Percentiles rank a stretch among this genome's conserved stretches.
phyloP scores from a whole-genome alignment of 2,113 vertebrate species.

The Benitochromis conjunctus region DNA sequence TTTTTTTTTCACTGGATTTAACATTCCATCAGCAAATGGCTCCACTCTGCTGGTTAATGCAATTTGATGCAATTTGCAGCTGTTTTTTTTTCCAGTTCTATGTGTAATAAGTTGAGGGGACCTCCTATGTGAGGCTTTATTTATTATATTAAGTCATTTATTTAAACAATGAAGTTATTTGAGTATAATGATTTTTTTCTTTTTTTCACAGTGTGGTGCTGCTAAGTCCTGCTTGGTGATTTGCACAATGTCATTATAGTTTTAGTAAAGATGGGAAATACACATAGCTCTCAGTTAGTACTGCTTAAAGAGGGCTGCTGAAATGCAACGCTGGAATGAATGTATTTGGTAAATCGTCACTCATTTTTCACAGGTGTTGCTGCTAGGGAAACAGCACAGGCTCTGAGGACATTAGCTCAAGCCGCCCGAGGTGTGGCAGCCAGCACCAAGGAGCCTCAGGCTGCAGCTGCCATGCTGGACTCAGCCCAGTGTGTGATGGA shows the following conservation, averaged over 20 bases:
- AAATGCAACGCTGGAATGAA: not conserved
- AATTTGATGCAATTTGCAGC: constrained; percentile 66
- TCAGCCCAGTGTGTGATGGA: constrained; percentile 97
- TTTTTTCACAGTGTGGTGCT: not conserved
- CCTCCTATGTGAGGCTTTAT: constrained; percentile 39
- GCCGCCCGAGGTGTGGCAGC: constrained; percentile 94
- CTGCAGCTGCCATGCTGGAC: constrained; percentile 90
- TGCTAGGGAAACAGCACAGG: constrained; percentile 93
- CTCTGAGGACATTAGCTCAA: constrained; percentile 91
- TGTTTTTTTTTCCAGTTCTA: constrained; percentile 31
- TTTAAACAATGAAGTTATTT: constrained; percentile 49
- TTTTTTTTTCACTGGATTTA: constrained; percentile 70
- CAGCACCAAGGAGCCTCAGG: constrained; percentile 84
- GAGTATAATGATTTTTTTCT: not conserved
- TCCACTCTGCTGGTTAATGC: constrained; percentile 65
- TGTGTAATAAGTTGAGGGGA: constrained; percentile 56
- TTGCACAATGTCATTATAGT: not conserved
- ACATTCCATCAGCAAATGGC: constrained; percentile 66
- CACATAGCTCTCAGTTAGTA: not conserved
- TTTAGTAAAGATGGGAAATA: not conserved
- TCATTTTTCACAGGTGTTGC: constrained; percentile 81
- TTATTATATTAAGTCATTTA: constrained; percentile 51
- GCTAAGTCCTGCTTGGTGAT: not conserved
- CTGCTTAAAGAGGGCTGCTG: not conserved
- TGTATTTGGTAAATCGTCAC: not conserved